Conservation (phyloP, 2,797 vertebrate species). For the Lutjanus campechanus region DNA sequence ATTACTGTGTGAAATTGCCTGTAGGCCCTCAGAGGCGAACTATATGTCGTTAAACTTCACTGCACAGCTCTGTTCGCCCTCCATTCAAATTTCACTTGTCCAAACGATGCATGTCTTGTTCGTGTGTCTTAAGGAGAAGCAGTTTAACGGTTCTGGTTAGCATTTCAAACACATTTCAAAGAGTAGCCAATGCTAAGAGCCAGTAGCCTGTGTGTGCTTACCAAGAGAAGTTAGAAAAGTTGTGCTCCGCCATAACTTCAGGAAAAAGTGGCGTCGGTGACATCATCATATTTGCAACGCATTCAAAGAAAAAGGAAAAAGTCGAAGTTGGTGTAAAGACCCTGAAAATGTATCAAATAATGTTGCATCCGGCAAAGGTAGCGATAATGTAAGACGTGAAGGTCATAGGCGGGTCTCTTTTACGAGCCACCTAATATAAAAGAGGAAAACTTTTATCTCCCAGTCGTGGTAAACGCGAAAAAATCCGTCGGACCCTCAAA, state of each 20-base stretch:
- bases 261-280: conserved; percentile 87
- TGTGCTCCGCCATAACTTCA: conserved; percentile 89
- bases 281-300: conserved; percentile 86
- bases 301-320: conserved; percentile 73
- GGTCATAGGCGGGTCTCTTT: conserved; percentile 43
- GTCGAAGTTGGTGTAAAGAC: conserved; percentile 23
- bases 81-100: conserved; percentile 49
- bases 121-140: not conserved
- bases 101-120: conserved; percentile 8
- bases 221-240: conserved; percentile 86
- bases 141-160: not conserved
- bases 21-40: conserved; percentile 67
- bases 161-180: not conserved
- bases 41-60: conserved; percentile 41
- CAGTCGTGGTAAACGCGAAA: conserved; percentile 32
- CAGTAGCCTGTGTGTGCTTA: conserved; percentile 68
- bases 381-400: conserved; percentile 30
- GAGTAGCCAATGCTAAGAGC: conserved; percentile 15
- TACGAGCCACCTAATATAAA: conserved; percentile 23
- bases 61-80: conserved; percentile 29
- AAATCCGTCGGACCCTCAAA: conserved; percentile 74
- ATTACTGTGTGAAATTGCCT: conserved; percentile 52
- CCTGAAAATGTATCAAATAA: conserved; percentile 13
- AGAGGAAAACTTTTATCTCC: conserved; percentile 51
- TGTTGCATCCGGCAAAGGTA: conserved; percentile 14